Evolutionary conservation across 2,888 invertebrate species (phyloP), one percentile per base, ranked within the genome.

Genomic region (Lasioglossum zephyrum): DNA sequence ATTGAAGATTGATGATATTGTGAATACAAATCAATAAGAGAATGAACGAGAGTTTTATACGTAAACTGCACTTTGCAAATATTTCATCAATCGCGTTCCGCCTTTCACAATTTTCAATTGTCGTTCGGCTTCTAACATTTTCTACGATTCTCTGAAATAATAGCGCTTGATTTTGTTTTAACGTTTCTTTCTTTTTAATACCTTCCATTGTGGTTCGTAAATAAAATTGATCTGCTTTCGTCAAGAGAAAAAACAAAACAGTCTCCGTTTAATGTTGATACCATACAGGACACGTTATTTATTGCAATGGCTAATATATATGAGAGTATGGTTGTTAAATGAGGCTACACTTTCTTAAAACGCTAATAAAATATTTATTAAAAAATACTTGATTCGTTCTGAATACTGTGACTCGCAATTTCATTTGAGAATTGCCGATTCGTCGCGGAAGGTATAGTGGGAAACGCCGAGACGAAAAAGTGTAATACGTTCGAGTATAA

Each of bases 1-100:
- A 95, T 96, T 99, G 94, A 99, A 99, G 96, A 99, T 99, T 93
- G 99, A 99, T 95, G 99, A 99, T 96, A 99, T 99, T 95, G 99
- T 99, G 93, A 97, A 97, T 96, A 94, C 95, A 1, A 93, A 92
- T 82, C 93, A 94, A 77, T 94, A 93, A 93, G 79, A 93, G 76
- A 63, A 39, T 39, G 22, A 82, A 78, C 36, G 9, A 41, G 8
- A 72, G 53, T 47, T 79, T 73, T 36, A 57, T 63, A 72, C 73
- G 49, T 47, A 66, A 76, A 26, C 36, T 70, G 77, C 47, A 72
- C 39, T 39, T 44, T 16, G 39, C 31, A 66, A 76, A 78, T 9
- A 44, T 79, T 72, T 73, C 73, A 31, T 66, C 16, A 18, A 49
- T 79, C 73, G 57, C 31, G n/a, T 49, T 73, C 36, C 73, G n/a